These are phyloP conservation scores for cattle (Bos taurus) DNA, from an alignment of 2,113 vertebrate genomes.

Conservation along the genomic window DNA sequence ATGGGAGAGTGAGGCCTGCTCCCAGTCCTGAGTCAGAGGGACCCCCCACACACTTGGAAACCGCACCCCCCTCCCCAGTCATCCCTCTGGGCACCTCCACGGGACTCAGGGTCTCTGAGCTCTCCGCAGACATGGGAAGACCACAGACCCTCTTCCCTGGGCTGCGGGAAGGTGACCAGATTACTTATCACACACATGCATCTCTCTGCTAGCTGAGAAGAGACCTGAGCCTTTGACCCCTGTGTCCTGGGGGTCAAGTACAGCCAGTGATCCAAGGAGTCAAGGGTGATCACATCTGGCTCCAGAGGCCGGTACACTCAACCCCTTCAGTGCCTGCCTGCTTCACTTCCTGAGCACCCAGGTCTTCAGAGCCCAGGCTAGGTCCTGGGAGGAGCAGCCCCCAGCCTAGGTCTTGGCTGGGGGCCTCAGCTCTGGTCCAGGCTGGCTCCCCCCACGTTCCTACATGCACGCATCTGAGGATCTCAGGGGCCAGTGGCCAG, in stretches of 20 bases:
- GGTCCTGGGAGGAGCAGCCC: not conserved
- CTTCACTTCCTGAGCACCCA: not conserved
- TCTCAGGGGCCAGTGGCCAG: rapidly evolving
- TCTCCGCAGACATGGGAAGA: not conserved
- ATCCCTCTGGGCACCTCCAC: not conserved
- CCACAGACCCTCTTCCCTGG: not conserved
- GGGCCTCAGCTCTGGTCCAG: not conserved
- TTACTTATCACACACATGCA: not conserved
- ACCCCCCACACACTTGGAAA: not conserved
- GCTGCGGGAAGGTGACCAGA: not conserved
- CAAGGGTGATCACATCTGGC: not conserved
- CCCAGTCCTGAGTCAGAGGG: not conserved
- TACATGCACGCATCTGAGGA: rapidly evolving
- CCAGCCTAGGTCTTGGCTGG: not conserved
- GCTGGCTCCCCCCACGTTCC: not conserved
- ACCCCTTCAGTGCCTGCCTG: not conserved
- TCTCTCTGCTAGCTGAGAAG: not conserved
- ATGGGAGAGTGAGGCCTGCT: not conserved
- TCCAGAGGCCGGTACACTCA: not conserved
- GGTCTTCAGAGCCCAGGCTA: not conserved
- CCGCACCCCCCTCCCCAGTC: not conserved
- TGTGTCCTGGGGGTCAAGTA: not conserved
- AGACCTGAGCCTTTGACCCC: not conserved
- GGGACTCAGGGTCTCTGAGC: not conserved
- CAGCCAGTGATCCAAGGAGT: not conserved